Evolutionary conservation across 2,113 vertebrate species (phyloP).

Genomic region (Xyrauchen texanus): DNA sequence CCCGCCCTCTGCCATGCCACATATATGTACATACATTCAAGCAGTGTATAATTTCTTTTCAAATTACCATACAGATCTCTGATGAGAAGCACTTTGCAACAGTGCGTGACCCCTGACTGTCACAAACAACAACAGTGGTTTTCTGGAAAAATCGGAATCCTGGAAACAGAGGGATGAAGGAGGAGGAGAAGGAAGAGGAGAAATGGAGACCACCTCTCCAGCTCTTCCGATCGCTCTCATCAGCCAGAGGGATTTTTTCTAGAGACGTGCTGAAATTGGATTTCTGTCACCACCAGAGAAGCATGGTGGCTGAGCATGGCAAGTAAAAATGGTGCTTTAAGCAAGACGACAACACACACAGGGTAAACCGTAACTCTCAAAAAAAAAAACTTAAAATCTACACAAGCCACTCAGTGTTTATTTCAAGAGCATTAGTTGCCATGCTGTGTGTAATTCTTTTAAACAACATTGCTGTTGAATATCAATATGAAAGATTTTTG

Average conservation of each 20-base stretch:
- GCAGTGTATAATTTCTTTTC: no score
- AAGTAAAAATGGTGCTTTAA: conserved; percentile 45
- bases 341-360: conserved; percentile 26
- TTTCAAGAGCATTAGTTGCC: no score
- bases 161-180: conserved; percentile 2
- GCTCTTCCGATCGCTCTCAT: not conserved
- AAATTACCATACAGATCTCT: no score
- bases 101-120: no score
- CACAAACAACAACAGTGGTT: conserved; percentile 4
- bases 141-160: conserved; percentile 11
- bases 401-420: not conserved
- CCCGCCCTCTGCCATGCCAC: no score
- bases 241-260: conserved; percentile 40
- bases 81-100: no score
- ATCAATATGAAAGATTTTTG: no score
- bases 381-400: not conserved
- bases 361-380: not conserved
- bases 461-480: no score
- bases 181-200: not conserved
- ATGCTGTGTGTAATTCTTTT: no score
- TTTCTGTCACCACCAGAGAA: conserved; percentile 50
- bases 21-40: no score
- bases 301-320: conserved; percentile 37
- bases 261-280: conserved; percentile 47
- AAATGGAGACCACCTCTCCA: conserved; percentile 20